Percentiles rank a stretch among this genome's conserved stretches.
These are phyloP conservation scores for Rhinoptilus africanus DNA, from an alignment of 2,113 vertebrate species.

Conservation along the genomic window DNA sequence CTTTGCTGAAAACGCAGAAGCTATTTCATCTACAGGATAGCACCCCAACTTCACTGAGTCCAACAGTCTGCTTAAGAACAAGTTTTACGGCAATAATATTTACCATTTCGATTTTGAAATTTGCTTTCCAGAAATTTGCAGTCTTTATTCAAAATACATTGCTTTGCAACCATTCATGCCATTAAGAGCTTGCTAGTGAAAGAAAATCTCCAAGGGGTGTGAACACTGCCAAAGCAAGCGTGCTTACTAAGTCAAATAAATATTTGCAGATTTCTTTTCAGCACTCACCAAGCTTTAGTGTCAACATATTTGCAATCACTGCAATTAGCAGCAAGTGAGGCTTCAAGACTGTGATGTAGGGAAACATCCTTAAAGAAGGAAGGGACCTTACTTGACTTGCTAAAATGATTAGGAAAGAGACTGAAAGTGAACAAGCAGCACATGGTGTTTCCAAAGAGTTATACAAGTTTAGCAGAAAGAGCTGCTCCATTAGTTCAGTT, in stretches of 20 bases:
- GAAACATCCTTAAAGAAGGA: slow-evolving; percentile 39
- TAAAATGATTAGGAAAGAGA: slow-evolving; percentile 56
- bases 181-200: neutral
- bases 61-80: neutral
- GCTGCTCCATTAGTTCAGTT: slow-evolving; percentile 58
- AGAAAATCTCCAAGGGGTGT: neutral
- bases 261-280: slow-evolving; percentile 22
- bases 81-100: neutral
- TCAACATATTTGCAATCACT: neutral
- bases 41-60: neutral
- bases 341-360: neutral
- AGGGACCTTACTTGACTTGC: neutral
- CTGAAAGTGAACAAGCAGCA: slow-evolving; percentile 55
- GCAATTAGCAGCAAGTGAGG: slow-evolving; percentile 14
- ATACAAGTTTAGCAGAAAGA: slow-evolving; percentile 43
- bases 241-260: slow-evolving; percentile 5
- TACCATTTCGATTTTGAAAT: neutral
- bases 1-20: neutral
- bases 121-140: neutral
- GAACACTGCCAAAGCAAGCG: neutral
- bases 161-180: neutral
- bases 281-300: neutral
- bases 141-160: neutral
- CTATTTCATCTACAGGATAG: neutral
- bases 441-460: slow-evolving; percentile 19